phyloP scores from a whole-genome alignment of 2,113 vertebrate species.

The Pteronura brasiliensis region DNA sequence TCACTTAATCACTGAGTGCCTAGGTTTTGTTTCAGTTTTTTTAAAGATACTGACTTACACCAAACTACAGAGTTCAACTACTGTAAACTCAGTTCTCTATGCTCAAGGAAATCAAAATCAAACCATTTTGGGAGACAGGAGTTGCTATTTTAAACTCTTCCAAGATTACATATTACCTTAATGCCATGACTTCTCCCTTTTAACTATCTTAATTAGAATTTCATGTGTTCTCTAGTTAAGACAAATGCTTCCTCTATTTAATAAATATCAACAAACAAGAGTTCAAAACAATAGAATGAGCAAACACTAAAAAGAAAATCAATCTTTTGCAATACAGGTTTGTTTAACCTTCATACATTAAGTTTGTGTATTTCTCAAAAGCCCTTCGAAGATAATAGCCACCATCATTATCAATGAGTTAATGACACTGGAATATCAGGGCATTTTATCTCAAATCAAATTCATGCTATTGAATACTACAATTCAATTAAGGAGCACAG shows the following conservation, averaged over 20 bases:
- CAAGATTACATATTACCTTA: not conserved
- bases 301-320: not conserved
- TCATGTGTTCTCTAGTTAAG: not conserved
- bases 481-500: not conserved
- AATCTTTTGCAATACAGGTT: not conserved
- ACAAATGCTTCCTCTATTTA: not conserved
- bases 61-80: not conserved
- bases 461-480: not conserved
- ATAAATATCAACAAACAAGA: not conserved
- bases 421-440: not conserved
- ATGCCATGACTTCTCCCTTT: not conserved
- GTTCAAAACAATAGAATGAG: not conserved
- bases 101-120: slow-evolving; percentile 4
- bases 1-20: not conserved
- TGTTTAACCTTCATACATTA: not conserved
- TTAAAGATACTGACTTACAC: not conserved
- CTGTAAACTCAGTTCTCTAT: not conserved
- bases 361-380: not conserved
- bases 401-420: not conserved
- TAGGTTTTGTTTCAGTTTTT: not conserved
- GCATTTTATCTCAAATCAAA: not conserved
- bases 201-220: not conserved
- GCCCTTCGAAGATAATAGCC: not conserved
- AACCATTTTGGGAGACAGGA: not conserved
- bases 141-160: not conserved